Evolutionary conservation across 2,797 vertebrate species (phyloP).

Genomic region (Tympanoctomys barrerae): DNA sequence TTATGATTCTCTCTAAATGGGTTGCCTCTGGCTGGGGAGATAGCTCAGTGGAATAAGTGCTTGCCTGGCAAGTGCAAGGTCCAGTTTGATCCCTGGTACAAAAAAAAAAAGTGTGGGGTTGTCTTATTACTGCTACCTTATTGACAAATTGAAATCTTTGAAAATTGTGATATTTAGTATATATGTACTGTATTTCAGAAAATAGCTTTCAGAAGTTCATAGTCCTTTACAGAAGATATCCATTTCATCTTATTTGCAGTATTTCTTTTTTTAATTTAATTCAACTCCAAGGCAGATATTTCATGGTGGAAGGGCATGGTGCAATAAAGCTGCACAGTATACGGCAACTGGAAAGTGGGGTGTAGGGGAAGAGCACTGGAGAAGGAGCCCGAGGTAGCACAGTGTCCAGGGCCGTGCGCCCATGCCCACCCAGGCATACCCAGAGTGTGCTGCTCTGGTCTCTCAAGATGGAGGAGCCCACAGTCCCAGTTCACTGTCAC

Average conservation of each 20-base stretch:
- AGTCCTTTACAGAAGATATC: not conserved
- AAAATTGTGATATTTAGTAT: not conserved
- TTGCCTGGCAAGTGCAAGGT: too few species aligned
- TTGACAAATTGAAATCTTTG: not conserved
- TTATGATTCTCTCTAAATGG: not conserved
- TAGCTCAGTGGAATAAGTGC: too few species aligned
- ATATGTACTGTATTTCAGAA: not conserved
- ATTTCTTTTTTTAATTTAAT: not conserved
- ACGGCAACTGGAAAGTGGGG: not conserved
- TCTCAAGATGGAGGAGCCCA: too few species aligned
- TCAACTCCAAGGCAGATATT: not conserved
- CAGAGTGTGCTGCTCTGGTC: not conserved
- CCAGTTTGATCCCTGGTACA: too few species aligned
- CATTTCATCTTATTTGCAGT: not conserved
- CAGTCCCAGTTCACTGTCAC: not conserved
- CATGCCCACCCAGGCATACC: not conserved
- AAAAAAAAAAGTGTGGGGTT: too few species aligned
- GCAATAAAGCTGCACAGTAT: too few species aligned
- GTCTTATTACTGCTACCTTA: not conserved
- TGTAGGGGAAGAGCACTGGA: not conserved
- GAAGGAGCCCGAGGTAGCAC: not conserved
- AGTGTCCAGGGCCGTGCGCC: not conserved
- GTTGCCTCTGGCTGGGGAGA: too few species aligned
- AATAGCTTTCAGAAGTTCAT: slow-evolving; percentile 16
- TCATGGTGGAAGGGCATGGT: not conserved